Evolutionary conservation across 2,113 vertebrate species (phyloP).

Genomic region (Vulpes vulpes): DNA sequence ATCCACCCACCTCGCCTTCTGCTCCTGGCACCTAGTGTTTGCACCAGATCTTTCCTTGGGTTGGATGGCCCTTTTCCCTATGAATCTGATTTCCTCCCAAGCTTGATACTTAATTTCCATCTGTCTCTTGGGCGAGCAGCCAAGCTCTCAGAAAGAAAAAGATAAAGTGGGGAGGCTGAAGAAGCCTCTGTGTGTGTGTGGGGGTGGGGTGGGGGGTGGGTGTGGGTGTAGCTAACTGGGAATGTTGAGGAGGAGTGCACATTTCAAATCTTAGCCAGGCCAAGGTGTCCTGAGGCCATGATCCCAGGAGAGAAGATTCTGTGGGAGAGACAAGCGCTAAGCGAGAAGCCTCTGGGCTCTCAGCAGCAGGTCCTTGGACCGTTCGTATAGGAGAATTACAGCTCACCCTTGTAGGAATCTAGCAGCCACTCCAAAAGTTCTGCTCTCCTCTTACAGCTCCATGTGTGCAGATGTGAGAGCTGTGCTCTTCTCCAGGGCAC

Average conservation of each 20-base stretch:
- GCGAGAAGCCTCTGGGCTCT: neutral
- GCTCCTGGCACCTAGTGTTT: constrained; percentile 27
- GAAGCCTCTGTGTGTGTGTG: neutral
- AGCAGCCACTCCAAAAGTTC: neutral
- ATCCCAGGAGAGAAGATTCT: neutral
- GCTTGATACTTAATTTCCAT: constrained; percentile 50
- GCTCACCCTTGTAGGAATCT: neutral
- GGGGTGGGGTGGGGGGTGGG: neutral
- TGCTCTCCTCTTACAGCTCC: neutral
- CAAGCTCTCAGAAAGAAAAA: constrained; percentile 40
- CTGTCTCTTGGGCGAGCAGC: constrained; percentile 31
- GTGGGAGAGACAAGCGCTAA: neutral
- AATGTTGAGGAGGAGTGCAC: neutral
- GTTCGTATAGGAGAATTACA: neutral
- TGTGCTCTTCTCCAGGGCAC: neutral
- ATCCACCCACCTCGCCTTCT: neutral
- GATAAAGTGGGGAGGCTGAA: neutral
- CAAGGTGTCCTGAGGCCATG: neutral
- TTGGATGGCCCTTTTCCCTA: neutral
- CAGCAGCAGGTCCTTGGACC: neutral
- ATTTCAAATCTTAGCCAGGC: neutral
- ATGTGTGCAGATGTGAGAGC: neutral
- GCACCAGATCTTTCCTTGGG: neutral
- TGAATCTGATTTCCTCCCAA: constrained; percentile 36
- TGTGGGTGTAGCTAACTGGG: neutral